Evolutionary conservation across 1,140 invertebrate genomes (phyloP).

Genomic region (Mylabris phalerata): DNA sequence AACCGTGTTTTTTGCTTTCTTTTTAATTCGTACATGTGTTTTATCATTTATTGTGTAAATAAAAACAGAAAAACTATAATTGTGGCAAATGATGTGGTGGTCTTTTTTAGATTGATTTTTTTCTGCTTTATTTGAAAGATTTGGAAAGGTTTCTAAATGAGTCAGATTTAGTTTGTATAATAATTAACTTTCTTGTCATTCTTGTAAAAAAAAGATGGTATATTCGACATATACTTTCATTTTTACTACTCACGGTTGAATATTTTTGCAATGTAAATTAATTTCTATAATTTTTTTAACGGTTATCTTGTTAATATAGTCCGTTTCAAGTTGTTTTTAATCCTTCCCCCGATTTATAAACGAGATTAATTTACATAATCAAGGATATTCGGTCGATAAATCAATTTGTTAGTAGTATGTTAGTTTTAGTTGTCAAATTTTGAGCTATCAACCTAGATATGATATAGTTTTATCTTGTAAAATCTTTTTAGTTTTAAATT

Average conservation of each 20-base stretch:
- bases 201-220: slow-evolving; percentile 23
- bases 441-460: slow-evolving; percentile 15
- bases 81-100: slow-evolving; percentile 2
- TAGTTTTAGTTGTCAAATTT: slow-evolving; percentile 22
- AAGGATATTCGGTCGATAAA: too few species aligned
- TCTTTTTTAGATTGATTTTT: not conserved
- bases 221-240: not conserved
- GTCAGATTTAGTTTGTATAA: slow-evolving; percentile 21
- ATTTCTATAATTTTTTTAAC: not conserved
- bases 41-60: too few species aligned
- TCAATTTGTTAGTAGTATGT: slow-evolving; percentile 16
- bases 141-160: slow-evolving; percentile 19
- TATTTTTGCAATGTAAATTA: not conserved
- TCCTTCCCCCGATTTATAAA: too few species aligned
- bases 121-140: not conserved
- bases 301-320: not conserved
- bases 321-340: not conserved
- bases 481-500: slow-evolving; percentile 23
- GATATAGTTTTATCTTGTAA: slow-evolving; percentile 11
- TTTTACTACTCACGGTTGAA: too few species aligned
- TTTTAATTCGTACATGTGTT: not conserved
- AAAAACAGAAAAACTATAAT: too few species aligned
- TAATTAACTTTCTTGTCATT: slow-evolving; percentile 21
- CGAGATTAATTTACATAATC: too few species aligned
- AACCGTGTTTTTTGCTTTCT: not conserved